Evolutionary conservation across 2,888 invertebrate genomes (phyloP).

Genomic region (Anodontia alba): DNA sequence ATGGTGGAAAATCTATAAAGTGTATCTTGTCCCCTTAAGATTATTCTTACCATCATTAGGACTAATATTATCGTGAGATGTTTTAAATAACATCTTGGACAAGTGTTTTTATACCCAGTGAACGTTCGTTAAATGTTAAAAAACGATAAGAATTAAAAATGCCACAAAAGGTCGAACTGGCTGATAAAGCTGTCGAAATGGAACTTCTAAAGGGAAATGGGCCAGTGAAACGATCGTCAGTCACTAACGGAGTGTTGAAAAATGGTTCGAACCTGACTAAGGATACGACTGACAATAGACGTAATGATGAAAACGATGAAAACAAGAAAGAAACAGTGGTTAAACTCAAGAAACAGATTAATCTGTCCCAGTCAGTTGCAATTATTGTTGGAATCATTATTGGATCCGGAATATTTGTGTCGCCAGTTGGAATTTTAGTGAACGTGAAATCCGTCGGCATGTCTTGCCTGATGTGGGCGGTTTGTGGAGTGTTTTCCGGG

Average conservation of each 20-base stretch:
- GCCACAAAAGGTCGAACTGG: no score
- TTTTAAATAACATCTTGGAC: no score
- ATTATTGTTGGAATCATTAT: constrained; percentile 91
- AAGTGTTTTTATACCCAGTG: no score
- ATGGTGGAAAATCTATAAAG: no score
- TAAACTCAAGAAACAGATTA: constrained; percentile 75
- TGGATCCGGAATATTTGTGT: constrained; percentile 97
- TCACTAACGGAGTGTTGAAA: not conserved
- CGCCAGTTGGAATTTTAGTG: constrained; percentile 94
- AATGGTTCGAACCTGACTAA: no score
- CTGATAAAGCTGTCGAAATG: not conserved
- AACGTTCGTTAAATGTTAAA: no score
- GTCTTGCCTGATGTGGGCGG: constrained; percentile 94
- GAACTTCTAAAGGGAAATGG: not conserved
- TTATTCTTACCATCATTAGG: no score
- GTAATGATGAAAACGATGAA: no score
- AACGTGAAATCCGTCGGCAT: constrained; percentile 90
- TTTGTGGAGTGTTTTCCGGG: constrained; percentile 91
- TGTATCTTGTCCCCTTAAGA: no score
- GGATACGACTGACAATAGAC: no score
- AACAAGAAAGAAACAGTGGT: constrained; percentile 54
- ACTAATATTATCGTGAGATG: no score
- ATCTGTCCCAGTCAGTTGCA: constrained; percentile 75
- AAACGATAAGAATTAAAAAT: no score
- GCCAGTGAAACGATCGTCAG: not conserved